Evolutionary conservation across 2,113 vertebrate species (phyloP), one percentile per base, ranked within the genome.

Genomic region (Ochotona princeps): DNA sequence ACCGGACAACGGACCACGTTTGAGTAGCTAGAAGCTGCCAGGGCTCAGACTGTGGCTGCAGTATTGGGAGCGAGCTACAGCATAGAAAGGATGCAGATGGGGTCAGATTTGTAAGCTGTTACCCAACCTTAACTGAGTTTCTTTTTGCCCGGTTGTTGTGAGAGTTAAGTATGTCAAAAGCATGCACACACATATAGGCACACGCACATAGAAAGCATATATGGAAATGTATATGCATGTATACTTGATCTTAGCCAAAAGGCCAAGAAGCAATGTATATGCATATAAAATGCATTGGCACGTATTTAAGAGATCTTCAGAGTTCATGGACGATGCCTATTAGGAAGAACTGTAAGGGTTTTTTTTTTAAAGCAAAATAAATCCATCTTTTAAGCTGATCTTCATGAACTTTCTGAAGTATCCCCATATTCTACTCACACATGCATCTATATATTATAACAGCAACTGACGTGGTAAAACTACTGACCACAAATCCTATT

Each of bases 61-160:
- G 20, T 0, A 1, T 0, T 12, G 32, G 1, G 18, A 12, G 11
- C 9, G 23, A 30, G 8, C 0, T 11, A 28, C 2, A 5, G 26
- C 54, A 47, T 57, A 32, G 75, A n/a, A 23, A 57, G 15, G 20
- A 23, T 8, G 25, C 28, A 60, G 51, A 13, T 2, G 15, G 17
- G 65, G 14, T 65, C 63, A 54, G 15, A 23, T 18, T 32, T 65
- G 54, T 9, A 3, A 32, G 32, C 78, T 72, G 18, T 7, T n/a
- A 9, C 23, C 23, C 26, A 69, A 35, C 15, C 54, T 26, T 63
- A n/a, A 44, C n/a, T 49, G 35, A 69, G 47, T 5, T 32, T 30
- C 47, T 28, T 17, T 38, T 38, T 21, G 25, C 28, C 63, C 7
- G 51, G 21, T 38, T 67, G 10, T 65, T 30, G 32, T 54, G 51